Conservation (phyloP, 2,113 vertebrate species). For the Gallinago jamesoni region DNA sequence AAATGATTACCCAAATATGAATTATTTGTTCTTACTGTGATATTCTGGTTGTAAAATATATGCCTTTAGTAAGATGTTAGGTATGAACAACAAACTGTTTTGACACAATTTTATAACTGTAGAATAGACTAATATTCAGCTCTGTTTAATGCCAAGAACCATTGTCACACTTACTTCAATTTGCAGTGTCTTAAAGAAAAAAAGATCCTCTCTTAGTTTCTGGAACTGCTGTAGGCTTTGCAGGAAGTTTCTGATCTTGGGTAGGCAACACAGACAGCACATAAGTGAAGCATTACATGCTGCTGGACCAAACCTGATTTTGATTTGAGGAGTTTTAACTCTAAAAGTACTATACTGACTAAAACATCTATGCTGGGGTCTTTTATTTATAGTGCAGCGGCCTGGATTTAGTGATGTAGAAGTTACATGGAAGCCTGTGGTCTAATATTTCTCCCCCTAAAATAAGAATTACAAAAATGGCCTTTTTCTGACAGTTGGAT, state of each 20-base stretch:
- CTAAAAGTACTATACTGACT: not conserved
- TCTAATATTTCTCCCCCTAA: not conserved
- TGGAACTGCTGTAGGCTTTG: not conserved
- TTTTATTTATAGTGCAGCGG: not conserved
- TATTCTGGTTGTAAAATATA: not conserved
- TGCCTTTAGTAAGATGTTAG: not conserved
- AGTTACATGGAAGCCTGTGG: not conserved
- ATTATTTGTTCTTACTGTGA: not conserved
- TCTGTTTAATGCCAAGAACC: not conserved
- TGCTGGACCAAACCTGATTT: not conserved
- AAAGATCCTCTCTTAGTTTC: not conserved
- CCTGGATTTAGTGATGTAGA: not conserved
- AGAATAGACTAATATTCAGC: not conserved
- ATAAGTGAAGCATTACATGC: not conserved
- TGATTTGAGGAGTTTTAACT: not conserved
- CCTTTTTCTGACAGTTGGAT: not conserved
- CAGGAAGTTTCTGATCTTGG: not conserved
- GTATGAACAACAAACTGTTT: not conserved
- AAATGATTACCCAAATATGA: not conserved
- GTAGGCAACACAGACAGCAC: not conserved
- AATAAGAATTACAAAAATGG: not conserved
- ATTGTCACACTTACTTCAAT: not conserved
- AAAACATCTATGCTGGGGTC: not conserved
- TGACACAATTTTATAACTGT: not conserved
- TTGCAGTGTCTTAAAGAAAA: not conserved